Evolutionary conservation across 2,888 invertebrate species (phyloP).

Genomic region (Bibio marci): DNA sequence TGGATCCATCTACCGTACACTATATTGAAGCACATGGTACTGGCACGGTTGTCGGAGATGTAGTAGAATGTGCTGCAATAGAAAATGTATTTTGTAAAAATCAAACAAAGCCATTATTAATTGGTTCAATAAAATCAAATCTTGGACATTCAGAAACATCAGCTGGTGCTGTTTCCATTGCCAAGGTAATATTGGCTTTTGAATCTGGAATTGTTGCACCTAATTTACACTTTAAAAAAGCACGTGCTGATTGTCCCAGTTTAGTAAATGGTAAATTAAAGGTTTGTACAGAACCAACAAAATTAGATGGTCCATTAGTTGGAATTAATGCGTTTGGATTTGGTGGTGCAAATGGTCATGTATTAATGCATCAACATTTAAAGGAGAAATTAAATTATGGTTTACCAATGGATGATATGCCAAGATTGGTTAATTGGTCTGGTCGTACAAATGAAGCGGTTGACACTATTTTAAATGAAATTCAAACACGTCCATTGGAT

Average conservation of each 20-base stretch:
- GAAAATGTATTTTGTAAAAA: constrained; percentile 53
- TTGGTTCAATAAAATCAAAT: constrained; percentile 78
- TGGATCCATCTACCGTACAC: constrained; percentile 32
- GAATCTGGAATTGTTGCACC: constrained; percentile 65
- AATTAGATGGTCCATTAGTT: constrained; percentile 55
- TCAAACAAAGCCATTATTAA: constrained; percentile 48
- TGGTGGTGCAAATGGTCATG: constrained; percentile 64
- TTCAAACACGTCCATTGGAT: constrained; percentile 42
- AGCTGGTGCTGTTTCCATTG: constrained; percentile 49
- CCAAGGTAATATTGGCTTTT: constrained; percentile 69
- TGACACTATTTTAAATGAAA: constrained; percentile 40
- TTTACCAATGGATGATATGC: constrained; percentile 43
- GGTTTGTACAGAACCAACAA: constrained; percentile 56
- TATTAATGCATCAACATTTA: constrained; percentile 25
- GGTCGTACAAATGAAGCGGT: constrained; percentile 68
- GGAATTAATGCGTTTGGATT: constrained; percentile 89
- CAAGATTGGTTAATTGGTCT: constrained; percentile 54
- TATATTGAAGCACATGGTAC: constrained; percentile 31
- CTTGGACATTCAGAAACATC: constrained; percentile 75
- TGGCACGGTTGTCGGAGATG: constrained; percentile 34
- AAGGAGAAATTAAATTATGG: constrained; percentile 33
- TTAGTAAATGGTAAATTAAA: constrained; percentile 41
- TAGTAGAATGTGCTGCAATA: constrained; percentile 64
- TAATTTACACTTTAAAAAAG: constrained; percentile 59
- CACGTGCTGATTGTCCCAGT: constrained; percentile 41